Evolutionary conservation across 2,888 invertebrate species (phyloP).

Genomic region (Rotaria sp.): DNA sequence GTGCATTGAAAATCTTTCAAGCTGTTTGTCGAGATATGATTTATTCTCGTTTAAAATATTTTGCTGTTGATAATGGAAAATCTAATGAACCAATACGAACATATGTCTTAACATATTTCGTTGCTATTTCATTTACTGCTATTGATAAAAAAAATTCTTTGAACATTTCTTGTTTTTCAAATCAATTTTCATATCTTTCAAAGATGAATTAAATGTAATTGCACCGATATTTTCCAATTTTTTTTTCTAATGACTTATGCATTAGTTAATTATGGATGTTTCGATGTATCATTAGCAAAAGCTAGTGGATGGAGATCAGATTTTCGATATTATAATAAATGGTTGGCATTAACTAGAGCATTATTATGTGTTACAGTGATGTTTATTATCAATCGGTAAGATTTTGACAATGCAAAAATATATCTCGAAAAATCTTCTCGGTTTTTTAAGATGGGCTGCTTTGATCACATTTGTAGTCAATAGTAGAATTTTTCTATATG

Average conservation of each 20-base stretch:
- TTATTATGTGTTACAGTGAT: slow-evolving; percentile 66
- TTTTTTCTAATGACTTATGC: slow-evolving; percentile 55
- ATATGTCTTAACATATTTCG: slow-evolving; percentile 79
- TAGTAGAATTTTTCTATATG: slow-evolving; percentile 73
- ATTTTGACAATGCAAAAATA: not conserved
- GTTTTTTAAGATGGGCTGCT: slow-evolving; percentile 67
- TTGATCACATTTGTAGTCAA: slow-evolving; percentile 77
- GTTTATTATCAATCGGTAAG: slow-evolving; percentile 80
- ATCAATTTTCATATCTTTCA: no score
- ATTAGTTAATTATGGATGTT: slow-evolving; percentile 56
- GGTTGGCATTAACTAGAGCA: slow-evolving; percentile 53
- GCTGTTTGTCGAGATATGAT: slow-evolving; percentile 79
- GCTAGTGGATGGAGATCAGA: slow-evolving; percentile 56
- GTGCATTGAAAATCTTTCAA: slow-evolving; percentile 71
- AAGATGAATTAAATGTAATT: slow-evolving; percentile 53
- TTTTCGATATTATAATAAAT: slow-evolving; percentile 54
- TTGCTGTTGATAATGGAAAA: slow-evolving; percentile 66
- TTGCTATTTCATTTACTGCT: slow-evolving; percentile 74
- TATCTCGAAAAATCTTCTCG: no score
- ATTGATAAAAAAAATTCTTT: slow-evolving; percentile 64
- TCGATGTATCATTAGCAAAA: slow-evolving; percentile 54
- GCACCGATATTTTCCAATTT: slow-evolving; percentile 56
- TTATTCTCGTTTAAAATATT: slow-evolving; percentile 78
- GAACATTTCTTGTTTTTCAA: not conserved
- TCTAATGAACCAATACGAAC: slow-evolving; percentile 68